A percentile compares a stretch with the other conserved stretches of the same genome.
phyloP scores from a whole-genome alignment of 2,113 vertebrate genomes.

The Chitala chitala region DNA sequence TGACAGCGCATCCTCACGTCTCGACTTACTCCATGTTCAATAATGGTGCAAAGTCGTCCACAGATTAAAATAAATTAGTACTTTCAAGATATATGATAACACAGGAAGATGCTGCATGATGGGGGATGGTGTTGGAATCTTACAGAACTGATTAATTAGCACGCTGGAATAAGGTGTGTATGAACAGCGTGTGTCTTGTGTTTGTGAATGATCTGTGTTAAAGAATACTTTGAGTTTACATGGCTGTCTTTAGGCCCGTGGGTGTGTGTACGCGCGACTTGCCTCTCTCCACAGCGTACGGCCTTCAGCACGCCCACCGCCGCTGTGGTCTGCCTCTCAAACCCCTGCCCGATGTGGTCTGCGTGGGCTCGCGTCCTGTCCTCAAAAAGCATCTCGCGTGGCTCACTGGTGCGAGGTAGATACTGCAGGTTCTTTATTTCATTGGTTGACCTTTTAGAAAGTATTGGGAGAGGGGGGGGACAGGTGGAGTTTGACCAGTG shows the following conservation, averaged over 20 bases:
- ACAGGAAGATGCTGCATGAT: too few relatives aligned
- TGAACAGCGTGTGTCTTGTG: neutral
- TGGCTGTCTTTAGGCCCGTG: too few relatives aligned
- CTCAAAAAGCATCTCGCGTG: constrained; percentile 94
- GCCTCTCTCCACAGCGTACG: constrained; percentile 81
- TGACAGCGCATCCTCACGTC: too few relatives aligned
- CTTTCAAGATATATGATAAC: too few relatives aligned
- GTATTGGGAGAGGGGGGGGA: constrained; percentile 20
- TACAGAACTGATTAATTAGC: too few relatives aligned
- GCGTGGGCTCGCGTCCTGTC: constrained; percentile 92
- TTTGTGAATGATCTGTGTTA: neutral
- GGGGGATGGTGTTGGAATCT: too few relatives aligned
- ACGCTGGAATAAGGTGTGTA: too few relatives aligned
- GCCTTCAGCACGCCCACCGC: constrained; percentile 94
- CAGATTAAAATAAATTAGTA: too few relatives aligned
- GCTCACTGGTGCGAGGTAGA: constrained; percentile 92
- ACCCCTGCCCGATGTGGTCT: constrained; percentile 95
- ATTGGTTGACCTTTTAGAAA: constrained; percentile 94
- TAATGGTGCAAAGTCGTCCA: too few relatives aligned
- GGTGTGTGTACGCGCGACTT: constrained; percentile 37
- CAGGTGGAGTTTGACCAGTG: neutral
- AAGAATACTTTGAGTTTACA: neutral
- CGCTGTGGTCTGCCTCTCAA: constrained; percentile 90
- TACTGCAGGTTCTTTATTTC: constrained; percentile 99
- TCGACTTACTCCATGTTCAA: too few relatives aligned